Base-by-base conservation (phyloP, 2,888 invertebrate species). In the Acanthosepion pharaonis region DNA sequence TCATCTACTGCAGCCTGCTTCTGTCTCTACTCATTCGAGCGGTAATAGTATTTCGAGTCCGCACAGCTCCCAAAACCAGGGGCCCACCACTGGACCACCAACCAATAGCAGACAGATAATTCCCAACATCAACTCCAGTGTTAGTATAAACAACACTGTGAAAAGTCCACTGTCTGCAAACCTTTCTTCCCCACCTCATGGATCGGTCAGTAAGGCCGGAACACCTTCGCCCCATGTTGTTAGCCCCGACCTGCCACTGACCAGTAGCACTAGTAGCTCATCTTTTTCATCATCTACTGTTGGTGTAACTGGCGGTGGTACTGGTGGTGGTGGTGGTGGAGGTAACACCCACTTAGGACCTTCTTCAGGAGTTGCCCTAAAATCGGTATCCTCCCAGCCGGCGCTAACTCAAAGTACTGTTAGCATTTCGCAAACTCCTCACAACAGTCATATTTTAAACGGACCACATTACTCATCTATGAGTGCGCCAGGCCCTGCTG, bases 1-100 rank as follows among this genome's bases (percentile, higher is more conserved):
- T 42, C 97, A 97, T 95, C 95, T 97, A 33, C 95, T 97, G 94
- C 96, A 96, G 8, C 96, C 96, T 92, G 95, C 94, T 94, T 93
- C 96, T 94, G 96, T 96, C 33, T 95, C 96, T 94, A 96, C 96
- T 59, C 96, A 95, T 97, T 98, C 98, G 98, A 91, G 95, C 95
- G 95, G 95, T 95, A 96, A 95, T 95, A 96, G 95, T 95, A 94
- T 95, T 95, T 94, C 96, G 94, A 96, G 96, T 95, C 96, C 95
- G 53, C 78, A 78, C 78, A 78, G 78, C 9, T 78, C 78, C 78
- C 78, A 78, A 78, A 78, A 78, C 78, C 95, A 95, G 49, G 95
- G 94, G 59, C 92, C 94, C 91, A 94, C 94, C 92, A 95, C 95
- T 48, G 94, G 92, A 91, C 94, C 95, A 94, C 96, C 95, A 95